These are phyloP conservation scores for Nudaria mundana DNA, from an alignment of 2,888 invertebrate genomes.

Conservation along the genomic window DNA sequence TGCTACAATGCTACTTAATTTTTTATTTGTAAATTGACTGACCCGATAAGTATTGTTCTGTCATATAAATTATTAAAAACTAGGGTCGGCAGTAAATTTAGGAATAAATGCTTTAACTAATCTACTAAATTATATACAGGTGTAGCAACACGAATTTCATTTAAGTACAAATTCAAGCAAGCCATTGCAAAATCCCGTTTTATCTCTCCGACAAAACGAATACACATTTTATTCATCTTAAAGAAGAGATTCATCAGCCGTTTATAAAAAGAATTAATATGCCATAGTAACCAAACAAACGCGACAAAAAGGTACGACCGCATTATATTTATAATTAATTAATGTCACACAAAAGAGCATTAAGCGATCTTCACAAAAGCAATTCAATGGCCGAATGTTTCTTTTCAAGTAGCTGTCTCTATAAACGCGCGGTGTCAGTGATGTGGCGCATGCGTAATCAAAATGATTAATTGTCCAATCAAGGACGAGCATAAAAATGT, in stretches of 20 bases:
- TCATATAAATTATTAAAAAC: no score
- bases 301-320: constrained; percentile 49
- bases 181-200: constrained; percentile 30
- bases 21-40: no score
- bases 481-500: constrained; percentile 32
- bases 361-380: constrained; percentile 49
- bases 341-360: constrained; percentile 56
- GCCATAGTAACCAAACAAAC: constrained; percentile 29
- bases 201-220: constrained; percentile 28
- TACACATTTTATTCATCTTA: constrained; percentile 28
- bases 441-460: constrained; percentile 57
- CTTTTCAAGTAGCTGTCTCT: constrained; percentile 62
- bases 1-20: no score
- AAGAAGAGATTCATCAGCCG: constrained; percentile 38
- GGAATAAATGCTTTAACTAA: no score
- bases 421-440: constrained; percentile 60
- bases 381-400: constrained; percentile 52
- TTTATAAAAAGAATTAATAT: constrained; percentile 28
- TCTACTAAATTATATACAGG: no score
- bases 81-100: no score
- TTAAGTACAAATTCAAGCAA: no score
- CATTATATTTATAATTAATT: constrained; percentile 76
- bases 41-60: no score
- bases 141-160: no score
- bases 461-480: constrained; percentile 58